A percentile compares a stretch with the other conserved stretches of the same genome.
These are phyloP conservation scores for Hippocampus guttulatus DNA, from an alignment of 2,113 vertebrate genomes.

Conservation along the genomic window DNA sequence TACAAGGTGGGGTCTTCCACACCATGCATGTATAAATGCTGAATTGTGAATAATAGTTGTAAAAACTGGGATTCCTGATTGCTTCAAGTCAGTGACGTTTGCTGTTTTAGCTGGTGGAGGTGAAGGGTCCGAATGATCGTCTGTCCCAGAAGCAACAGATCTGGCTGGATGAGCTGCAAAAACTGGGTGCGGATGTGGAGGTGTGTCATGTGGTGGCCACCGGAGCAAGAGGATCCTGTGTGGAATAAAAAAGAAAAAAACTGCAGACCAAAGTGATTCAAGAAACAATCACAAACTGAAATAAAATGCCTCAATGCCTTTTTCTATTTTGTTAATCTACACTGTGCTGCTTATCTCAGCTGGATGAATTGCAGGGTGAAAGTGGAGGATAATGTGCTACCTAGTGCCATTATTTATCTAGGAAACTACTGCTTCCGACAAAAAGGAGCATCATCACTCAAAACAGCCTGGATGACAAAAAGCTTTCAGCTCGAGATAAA, in stretches of 20 bases:
- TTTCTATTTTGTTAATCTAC: neutral
- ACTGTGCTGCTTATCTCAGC: neutral
- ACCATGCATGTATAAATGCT: neutral
- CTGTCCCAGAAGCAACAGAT: constrained; percentile 91
- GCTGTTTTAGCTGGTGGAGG: constrained; percentile 84
- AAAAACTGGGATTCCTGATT: neutral
- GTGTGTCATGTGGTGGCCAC: constrained; percentile 85
- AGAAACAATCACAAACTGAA: neutral
- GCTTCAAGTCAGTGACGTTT: constrained; percentile 5
- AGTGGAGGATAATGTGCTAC: neutral
- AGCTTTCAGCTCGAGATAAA: constrained; percentile 23
- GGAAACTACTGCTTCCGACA: constrained; percentile 15
- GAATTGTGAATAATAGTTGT: neutral
- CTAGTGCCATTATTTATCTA: constrained; percentile 8
- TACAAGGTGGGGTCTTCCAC: constrained; percentile 76
- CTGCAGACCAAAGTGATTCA: constrained; percentile 5
- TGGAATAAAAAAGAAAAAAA: constrained; percentile 47
- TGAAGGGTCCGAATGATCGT: constrained; percentile 90
- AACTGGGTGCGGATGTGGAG: constrained; percentile 84
- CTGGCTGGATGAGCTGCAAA: constrained; percentile 87
- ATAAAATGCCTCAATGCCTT: neutral
- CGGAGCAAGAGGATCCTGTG: constrained; percentile 75
- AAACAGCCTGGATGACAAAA: constrained; percentile 28
- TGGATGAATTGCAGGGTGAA: neutral
- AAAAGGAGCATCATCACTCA: constrained; percentile 12